These are phyloP conservation scores for Borostomias antarcticus DNA, from an alignment of 2,797 vertebrate species.

Conservation along the genomic window DNA sequence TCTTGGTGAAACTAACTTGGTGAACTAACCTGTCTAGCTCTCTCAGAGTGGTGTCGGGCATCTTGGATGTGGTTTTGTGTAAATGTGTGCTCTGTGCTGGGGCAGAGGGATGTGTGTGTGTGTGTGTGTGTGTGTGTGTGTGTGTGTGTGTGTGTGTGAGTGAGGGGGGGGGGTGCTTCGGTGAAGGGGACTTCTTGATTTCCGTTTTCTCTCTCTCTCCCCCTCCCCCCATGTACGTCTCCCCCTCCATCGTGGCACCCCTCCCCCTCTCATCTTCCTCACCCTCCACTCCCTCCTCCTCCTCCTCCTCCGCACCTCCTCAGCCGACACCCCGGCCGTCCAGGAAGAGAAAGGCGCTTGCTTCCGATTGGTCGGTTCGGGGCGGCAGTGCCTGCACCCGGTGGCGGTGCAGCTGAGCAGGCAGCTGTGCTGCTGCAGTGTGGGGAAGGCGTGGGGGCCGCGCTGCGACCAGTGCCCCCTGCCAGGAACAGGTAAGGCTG, in stretches of 20 bases:
- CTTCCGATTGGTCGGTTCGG: conserved; percentile 92
- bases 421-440: conserved; percentile 99
- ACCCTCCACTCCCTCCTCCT: conserved; percentile 55
- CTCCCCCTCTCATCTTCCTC: conserved; percentile 35
- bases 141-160: too few species aligned
- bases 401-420: conserved; percentile 96
- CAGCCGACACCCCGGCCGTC: conserved; percentile 86
- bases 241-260: conserved; percentile 43
- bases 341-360: conserved; percentile 96
- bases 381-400: conserved; percentile 94
- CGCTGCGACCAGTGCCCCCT: conserved; percentile 93
- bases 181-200: conserved; percentile 68
- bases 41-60: conserved; percentile 19
- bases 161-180: conserved; percentile 42
- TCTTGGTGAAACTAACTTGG: not conserved
- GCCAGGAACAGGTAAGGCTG: conserved; percentile 93
- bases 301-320: conserved; percentile 49
- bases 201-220: conserved; percentile 46
- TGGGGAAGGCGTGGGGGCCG: conserved; percentile 98
- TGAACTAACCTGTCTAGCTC: not conserved
- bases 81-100: conserved; percentile 25
- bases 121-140: too few species aligned
- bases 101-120: too few species aligned
- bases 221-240: conserved; percentile 55
- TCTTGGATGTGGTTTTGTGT: conserved; percentile 18